Conservation (phyloP, 1,140 invertebrate species). For the Drosophila dunni region DNA sequence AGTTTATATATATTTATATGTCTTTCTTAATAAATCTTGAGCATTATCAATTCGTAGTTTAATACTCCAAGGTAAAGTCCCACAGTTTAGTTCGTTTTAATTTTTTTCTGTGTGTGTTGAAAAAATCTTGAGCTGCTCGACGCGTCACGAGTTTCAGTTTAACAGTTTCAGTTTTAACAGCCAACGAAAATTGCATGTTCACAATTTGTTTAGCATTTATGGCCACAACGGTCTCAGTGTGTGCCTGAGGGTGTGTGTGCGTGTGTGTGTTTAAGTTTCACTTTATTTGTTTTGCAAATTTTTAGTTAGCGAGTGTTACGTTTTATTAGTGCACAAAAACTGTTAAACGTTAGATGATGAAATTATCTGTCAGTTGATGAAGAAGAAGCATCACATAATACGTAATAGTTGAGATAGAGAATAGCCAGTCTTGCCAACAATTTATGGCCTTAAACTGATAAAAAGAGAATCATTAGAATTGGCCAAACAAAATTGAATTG, state of each 20-base stretch:
- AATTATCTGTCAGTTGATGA: constrained; percentile 19
- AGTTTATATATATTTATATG: no score
- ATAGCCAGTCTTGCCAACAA: no score
- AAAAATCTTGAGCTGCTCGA: constrained; percentile 11
- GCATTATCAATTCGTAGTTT: neutral
- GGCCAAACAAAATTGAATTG: no score
- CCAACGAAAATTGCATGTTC: constrained; percentile 52
- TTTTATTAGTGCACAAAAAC: constrained; percentile 47
- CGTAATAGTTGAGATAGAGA: neutral
- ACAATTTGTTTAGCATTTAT: constrained; percentile 56
- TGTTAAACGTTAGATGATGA: constrained; percentile 39
- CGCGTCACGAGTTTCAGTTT: constrained; percentile 72
- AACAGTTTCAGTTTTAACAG: constrained; percentile 68
- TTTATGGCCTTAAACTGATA: no score
- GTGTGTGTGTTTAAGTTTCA: constrained; percentile 29
- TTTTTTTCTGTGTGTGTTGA: constrained; percentile 17
- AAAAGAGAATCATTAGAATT: no score
- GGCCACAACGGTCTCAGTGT: neutral
- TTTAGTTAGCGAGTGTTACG: constrained; percentile 54
- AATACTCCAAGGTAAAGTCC: no score
- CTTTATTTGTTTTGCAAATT: constrained; percentile 27
- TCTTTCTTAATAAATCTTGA: neutral
- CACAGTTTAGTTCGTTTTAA: no score
- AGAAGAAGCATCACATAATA: neutral
- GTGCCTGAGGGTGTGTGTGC: constrained; percentile 25